Evolutionary conservation across 1,140 invertebrate species (phyloP).

Genomic region (Pogonognathellus flavescens): DNA sequence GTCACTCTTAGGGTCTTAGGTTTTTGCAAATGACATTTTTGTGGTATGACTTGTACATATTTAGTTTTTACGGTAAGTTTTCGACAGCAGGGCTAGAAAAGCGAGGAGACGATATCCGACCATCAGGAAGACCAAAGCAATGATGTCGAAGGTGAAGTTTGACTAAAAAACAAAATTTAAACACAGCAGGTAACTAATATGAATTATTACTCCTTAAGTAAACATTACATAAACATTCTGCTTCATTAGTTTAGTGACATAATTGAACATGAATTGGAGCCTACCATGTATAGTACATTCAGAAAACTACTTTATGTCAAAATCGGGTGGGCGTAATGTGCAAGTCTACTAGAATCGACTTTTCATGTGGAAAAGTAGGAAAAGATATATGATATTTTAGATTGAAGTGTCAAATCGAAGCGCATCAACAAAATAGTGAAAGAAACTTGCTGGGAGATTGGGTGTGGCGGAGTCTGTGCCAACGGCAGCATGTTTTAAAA

Average conservation of each 20-base stretch:
- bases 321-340: too few relatives aligned
- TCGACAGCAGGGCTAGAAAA: constrained; percentile 75
- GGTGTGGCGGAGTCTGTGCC: too few relatives aligned
- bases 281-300: too few relatives aligned
- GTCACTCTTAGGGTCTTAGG: not conserved
- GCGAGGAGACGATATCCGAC: constrained; percentile 83
- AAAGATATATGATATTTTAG: too few relatives aligned
- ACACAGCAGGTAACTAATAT: not conserved
- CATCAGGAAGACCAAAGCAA: constrained; percentile 79
- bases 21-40: constrained; percentile 6
- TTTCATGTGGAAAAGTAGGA: not conserved
- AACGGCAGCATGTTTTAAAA: too few relatives aligned
- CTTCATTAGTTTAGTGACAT: not conserved
- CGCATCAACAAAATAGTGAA: too few relatives aligned
- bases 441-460: too few relatives aligned
- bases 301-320: too few relatives aligned
- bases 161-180: constrained; percentile 72
- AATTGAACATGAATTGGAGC: not conserved
- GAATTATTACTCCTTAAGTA: not conserved
- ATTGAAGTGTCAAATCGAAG: too few relatives aligned
- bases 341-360: too few relatives aligned
- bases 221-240: not conserved
- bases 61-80: constrained; percentile 66
- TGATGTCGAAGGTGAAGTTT: constrained; percentile 81
- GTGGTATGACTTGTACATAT: not conserved